Base-by-base conservation (phyloP, 2,888 invertebrate species). In the Sipunculus nudus region DNA sequence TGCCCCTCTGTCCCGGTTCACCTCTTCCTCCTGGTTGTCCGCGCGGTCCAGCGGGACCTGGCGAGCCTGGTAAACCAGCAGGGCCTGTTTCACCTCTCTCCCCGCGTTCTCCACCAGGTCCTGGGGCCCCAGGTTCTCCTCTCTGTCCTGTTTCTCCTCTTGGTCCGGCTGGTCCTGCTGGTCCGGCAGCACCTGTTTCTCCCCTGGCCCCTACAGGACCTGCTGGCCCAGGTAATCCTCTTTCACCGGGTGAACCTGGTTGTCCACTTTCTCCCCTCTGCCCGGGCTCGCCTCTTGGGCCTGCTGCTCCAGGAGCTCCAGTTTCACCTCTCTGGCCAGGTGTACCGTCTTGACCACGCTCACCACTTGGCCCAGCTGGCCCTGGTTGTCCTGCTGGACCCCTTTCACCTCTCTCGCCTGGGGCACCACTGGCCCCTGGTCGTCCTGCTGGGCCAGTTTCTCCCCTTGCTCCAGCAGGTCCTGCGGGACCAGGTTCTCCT, bases 21-120 rank as follows among this genome's bases (percentile, higher is more conserved):
- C 54, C 54, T 19, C 25, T 25, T 13, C 29, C n/a, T 28, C 62
- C 62, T 32, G 49, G 8, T 32, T 26, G 40, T n/a, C 59, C 62
- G 6, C 31, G 45, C 2, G 19, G 29, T 28, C 61, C 61, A 10
- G n/a, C n/a, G n/a, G n/a, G n/a, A n/a, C n/a, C n/a, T n/a, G n/a
- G n/a, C n/a, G n/a, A n/a, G n/a, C 19, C 43, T 21, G 13, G 43
- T 21, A 19, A 21, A 16, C 19, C 43, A 13, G 13, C 43, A 13
- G 8, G 26, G 19, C 47, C 47, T 19, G 26, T 47, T 13, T 8
- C 10, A 8, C 47, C 47, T 10, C 8, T 50, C 10, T 6, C 50
- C 50, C 16, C 10, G 13, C 5, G 50, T 38, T 35, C 50, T 6
- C 50, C 50, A 35, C 10, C 10, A 16, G 50, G 35, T 35, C 50